These are phyloP conservation scores for Loxodonta africana DNA, from an alignment of 2,113 vertebrate genomes.

Conservation along the genomic window DNA sequence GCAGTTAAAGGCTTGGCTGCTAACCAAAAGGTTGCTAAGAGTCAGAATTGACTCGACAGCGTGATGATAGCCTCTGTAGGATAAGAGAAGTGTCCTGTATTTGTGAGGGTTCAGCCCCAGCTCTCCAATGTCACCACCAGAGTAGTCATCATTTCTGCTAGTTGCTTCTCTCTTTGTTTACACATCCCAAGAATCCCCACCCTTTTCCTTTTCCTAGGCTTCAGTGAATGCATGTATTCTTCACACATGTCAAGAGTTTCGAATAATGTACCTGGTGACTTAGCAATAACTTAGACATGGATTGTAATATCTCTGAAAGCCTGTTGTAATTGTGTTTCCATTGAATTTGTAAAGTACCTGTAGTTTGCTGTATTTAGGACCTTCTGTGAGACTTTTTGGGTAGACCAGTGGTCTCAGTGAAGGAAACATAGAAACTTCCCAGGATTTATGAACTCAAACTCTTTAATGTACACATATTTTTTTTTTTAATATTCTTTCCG, in stretches of 20 bases:
- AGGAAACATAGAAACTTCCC: background rate
- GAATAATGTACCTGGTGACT: background rate
- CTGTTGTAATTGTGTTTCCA: background rate
- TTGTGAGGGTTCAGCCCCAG: background rate
- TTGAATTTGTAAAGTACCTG: background rate
- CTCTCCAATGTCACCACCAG: background rate
- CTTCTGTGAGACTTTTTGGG: background rate
- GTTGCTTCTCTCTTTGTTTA: background rate
- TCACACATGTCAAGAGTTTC: background rate
- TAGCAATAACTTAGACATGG: background rate
- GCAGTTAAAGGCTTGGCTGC: too few relatives aligned
- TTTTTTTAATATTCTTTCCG: background rate
- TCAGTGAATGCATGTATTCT: background rate
- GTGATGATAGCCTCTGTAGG: background rate
- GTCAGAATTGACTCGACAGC: too few relatives aligned
- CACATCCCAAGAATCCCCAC: background rate
- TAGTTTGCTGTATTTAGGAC: background rate
- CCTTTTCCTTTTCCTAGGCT: rapidly evolving
- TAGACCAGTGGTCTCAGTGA: background rate
- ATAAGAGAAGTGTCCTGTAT: background rate
- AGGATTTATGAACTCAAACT: background rate
- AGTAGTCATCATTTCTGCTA: background rate
- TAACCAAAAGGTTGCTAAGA: too few relatives aligned
- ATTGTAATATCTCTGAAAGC: background rate
- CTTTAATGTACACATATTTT: background rate